Evolutionary conservation across 2,888 invertebrate species (phyloP), one percentile per base, ranked within the genome.

Genomic region (Eristalinus aeneus): DNA sequence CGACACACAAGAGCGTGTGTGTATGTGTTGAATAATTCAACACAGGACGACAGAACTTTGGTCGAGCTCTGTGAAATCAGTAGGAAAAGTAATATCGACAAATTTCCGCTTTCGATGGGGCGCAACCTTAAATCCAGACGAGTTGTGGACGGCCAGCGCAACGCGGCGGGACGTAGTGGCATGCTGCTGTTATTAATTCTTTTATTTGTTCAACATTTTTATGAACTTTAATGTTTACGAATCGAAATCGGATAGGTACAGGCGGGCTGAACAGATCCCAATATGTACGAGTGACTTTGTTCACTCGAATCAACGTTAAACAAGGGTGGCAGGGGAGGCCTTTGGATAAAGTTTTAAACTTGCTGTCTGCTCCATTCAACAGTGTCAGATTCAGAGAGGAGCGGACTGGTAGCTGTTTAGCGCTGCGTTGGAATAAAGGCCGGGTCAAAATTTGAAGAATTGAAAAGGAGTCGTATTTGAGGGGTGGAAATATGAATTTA

Each of bases 171-270:
- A 11, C n/a, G 22, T 31, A 64, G 20, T 71, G 56, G 58, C 12
- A 20, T 54, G 56, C 68, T 61, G 56, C 63, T 74, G 46, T 86
- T 81, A 81, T 81, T 60, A 77, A 76, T 77, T 74, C 65, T 77
- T 69, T 78, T 82, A 86, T 82, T 86, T 78, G 82, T 86, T 78
- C 74, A 74, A 67, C 69, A 74, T 78, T 82, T 81, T 82, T 68
- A 81, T 86, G 71, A 86, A 82, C 82, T 86, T 82, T 74, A 82
- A 82, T 86, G 82, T 86, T 86, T 82, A 74, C 73, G 68, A 39
- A 73, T 60, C 76, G 56, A 65, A 77, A 81, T 68, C 72, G 72
- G 46, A 32, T 34, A 61, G 16, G 56, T 64, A 64, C 22, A 34
- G 10, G 34, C 1, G 53, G 12, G 58, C 2, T 64, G 54, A 32